Percentiles rank a stretch among this genome's conserved stretches.
These are phyloP conservation scores for Cyprinella venusta DNA, from an alignment of 2,797 vertebrate genomes.

Conservation along the genomic window DNA sequence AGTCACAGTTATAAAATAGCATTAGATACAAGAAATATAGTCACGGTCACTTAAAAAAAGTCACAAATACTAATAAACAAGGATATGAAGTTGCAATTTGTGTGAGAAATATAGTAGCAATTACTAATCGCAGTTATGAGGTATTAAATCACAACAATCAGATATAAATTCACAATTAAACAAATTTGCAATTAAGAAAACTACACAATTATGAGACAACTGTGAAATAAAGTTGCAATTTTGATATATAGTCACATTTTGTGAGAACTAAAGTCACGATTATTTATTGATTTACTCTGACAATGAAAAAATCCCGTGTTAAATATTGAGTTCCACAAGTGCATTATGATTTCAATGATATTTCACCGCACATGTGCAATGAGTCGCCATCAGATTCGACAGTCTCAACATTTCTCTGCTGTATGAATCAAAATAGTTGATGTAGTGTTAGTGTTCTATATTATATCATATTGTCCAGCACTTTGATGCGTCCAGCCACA, in stretches of 20 bases:
- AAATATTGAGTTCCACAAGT: background rate
- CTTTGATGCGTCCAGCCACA: background rate
- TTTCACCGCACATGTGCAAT: background rate
- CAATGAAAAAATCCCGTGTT: background rate
- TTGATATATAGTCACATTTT: background rate
- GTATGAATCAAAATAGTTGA: too few species aligned
- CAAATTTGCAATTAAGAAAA: background rate
- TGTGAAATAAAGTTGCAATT: background rate
- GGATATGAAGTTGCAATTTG: background rate
- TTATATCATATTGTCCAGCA: too few species aligned
- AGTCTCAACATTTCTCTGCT: background rate
- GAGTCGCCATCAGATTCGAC: background rate
- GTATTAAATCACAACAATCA: background rate
- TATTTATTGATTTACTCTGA: background rate
- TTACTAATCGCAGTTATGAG: background rate
- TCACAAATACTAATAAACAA: background rate
- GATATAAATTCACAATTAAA: background rate
- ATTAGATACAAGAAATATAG: too few species aligned
- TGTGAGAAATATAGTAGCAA: background rate
- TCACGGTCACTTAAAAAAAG: too few species aligned
- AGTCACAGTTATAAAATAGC: background rate
- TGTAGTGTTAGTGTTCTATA: too few species aligned
- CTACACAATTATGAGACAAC: background rate
- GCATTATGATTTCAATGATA: background rate
- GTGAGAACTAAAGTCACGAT: background rate